Conservation (phyloP, 2,113 vertebrate species). For the Colinus virginianus region DNA sequence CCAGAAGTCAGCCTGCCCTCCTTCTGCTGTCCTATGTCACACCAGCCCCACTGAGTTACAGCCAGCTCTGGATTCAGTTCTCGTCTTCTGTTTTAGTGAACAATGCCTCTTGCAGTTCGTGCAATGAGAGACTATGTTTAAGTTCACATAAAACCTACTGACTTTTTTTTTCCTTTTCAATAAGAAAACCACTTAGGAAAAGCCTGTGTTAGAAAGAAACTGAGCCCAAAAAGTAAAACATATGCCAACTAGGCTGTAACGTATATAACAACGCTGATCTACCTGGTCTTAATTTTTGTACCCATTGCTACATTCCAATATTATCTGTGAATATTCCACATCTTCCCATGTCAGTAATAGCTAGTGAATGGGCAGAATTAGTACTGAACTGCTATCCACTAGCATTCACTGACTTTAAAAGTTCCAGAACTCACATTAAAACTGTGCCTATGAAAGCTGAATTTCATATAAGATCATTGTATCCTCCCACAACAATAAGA, state of each 20-base stretch:
- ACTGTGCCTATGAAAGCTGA: background rate
- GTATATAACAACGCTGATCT: background rate
- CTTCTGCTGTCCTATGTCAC: background rate
- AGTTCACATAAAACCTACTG: background rate
- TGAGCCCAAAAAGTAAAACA: background rate
- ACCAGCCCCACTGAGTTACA: background rate
- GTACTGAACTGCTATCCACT: background rate
- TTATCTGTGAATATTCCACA: background rate
- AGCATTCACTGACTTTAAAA: background rate
- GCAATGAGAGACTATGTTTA: background rate
- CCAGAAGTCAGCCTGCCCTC: background rate
- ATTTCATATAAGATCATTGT: background rate
- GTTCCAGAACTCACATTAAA: background rate
- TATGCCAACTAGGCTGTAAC: background rate
- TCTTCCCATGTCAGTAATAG: background rate
- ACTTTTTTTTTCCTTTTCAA: rapidly evolving
- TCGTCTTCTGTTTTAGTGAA: background rate
- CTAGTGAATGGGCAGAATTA: background rate
- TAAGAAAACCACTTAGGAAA: background rate
- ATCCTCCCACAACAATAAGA: background rate
- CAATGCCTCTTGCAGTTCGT: background rate
- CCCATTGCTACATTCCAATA: background rate
- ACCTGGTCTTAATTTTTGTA: background rate
- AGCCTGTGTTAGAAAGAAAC: background rate
- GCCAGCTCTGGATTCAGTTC: background rate